Conservation (phyloP, 2,797 vertebrate genomes). For the Bovichtus diacanthus region DNA sequence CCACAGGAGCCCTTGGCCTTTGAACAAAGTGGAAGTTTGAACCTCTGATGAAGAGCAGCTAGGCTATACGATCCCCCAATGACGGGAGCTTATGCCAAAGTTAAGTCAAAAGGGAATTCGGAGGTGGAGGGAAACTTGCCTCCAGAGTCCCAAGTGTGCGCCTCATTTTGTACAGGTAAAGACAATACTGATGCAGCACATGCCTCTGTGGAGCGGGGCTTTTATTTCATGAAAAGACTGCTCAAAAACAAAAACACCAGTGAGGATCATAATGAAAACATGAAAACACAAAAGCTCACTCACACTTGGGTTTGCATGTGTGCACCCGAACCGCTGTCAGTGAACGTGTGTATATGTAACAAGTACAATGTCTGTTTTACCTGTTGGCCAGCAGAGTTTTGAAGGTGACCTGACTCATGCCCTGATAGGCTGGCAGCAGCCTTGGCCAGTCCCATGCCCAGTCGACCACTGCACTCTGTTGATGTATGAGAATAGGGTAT, state of each 20-base stretch:
- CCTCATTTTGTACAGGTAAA: conserved; percentile 33
- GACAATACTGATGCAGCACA: conserved; percentile 10
- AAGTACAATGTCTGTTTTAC: conserved; percentile 83
- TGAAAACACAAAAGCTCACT: conserved; percentile 12
- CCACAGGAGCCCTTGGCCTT: conserved; percentile 44
- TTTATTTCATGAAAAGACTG: conserved; percentile 27
- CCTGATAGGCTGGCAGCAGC: conserved; percentile 89
- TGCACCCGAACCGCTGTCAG: not conserved
- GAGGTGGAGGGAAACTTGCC: conserved; percentile 11
- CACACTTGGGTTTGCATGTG: too few species aligned
- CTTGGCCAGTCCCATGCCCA: conserved; percentile 93
- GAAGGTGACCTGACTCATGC: conserved; percentile 92
- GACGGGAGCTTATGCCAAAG: conserved; percentile 31
- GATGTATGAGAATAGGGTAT: conserved; percentile 91
- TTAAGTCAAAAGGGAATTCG: conserved; percentile 29
- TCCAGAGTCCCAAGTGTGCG: conserved; percentile 15
- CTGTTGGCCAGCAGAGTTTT: conserved; percentile 91
- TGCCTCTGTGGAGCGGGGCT: not conserved
- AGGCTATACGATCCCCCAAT: conserved; percentile 18
- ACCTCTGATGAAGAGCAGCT: conserved; percentile 30
- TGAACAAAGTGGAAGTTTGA: conserved; percentile 35
- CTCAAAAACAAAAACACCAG: conserved; percentile 19
- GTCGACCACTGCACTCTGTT: conserved; percentile 91
- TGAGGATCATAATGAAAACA: conserved; percentile 25
- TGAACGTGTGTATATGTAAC: conserved; percentile 4